These are phyloP conservation scores for Rhaphigaster nebulosa DNA, from an alignment of 2,888 invertebrate species.

Conservation along the genomic window DNA sequence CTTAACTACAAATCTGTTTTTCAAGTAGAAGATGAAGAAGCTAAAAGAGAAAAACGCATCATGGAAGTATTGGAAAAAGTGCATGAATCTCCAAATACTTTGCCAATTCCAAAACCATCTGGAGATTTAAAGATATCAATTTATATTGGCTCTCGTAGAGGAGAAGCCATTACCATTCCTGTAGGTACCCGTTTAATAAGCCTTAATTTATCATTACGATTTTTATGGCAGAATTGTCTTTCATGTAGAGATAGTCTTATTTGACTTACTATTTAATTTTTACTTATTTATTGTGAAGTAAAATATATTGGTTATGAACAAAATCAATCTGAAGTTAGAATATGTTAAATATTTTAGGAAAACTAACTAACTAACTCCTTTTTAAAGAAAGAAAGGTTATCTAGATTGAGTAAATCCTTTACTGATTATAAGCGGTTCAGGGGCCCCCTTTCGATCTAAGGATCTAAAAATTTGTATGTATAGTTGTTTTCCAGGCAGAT, in stretches of 20 bases:
- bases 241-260: background rate
- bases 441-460: too few species aligned
- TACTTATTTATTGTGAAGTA: background rate
- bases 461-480: too few species aligned
- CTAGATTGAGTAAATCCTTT: too few species aligned
- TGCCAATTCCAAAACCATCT: constrained; percentile 75
- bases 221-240: background rate
- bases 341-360: too few species aligned
- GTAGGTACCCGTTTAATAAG: constrained; percentile 69
- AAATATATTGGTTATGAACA: background rate
- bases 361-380: too few species aligned
- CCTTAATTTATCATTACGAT: constrained; percentile 4
- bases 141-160: constrained; percentile 77
- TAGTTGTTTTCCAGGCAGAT: too few species aligned
- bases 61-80: constrained; percentile 77
- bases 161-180: constrained; percentile 74
- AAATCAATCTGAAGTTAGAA: too few species aligned
- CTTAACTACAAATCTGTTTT: constrained; percentile 83
- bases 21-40: constrained; percentile 82
- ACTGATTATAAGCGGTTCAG: too few species aligned
- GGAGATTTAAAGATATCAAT: constrained; percentile 88
- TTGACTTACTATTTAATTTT: background rate
- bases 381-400: too few species aligned
- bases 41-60: constrained; percentile 82
- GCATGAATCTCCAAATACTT: constrained; percentile 72